Base-by-base conservation (phyloP, 1,140 invertebrate genomes). In the Ostrea edulis region DNA sequence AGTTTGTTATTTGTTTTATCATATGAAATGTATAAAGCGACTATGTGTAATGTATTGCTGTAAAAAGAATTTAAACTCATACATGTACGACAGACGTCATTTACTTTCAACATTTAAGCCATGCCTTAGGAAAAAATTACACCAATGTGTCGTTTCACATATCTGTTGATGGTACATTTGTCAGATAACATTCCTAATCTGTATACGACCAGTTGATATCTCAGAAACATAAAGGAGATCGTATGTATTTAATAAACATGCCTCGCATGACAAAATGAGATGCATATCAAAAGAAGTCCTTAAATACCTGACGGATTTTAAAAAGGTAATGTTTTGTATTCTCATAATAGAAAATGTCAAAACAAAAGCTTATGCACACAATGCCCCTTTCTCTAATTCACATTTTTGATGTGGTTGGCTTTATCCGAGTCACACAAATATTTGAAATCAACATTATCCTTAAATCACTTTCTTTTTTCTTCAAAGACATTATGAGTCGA, bases 341-440 rank as follows among this genome's bases (percentile, higher is more conserved):
- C 68, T 29, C 68, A 77, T 77, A 77, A 77, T 77, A 25, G 25
- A 77, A 77, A 77, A 77, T 77, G 68, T 77, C 68, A 77, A 77
- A 77, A 77, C 25, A 77, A 62, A 77, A 25, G 68, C 25, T 77
- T 77, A 20, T 29, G 9, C 11, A 12, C 68, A 77, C 68, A 77
- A 77, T 77, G 68, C 12, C 5, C 25, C 68, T 77, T 77, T 77
- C 68, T 77, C 22, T 77, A 77, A 77, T 77, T 77, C 25, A 29
- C 68, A 77, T 77, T 77, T 77, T 77, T 77, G 68, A 77, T 77
- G 68, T 35, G 25, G 25, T 29, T 11, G 68, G 25, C 22, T 77
- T 77, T 77, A 77, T 17, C 68, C 22, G 25, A 35, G 68, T 77
- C 68, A 77, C 68, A 29, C 22, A 77, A 77, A 77, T 77, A 77